phyloP scores from a whole-genome alignment of 2,113 vertebrate genomes.

The Noturus placidus region DNA sequence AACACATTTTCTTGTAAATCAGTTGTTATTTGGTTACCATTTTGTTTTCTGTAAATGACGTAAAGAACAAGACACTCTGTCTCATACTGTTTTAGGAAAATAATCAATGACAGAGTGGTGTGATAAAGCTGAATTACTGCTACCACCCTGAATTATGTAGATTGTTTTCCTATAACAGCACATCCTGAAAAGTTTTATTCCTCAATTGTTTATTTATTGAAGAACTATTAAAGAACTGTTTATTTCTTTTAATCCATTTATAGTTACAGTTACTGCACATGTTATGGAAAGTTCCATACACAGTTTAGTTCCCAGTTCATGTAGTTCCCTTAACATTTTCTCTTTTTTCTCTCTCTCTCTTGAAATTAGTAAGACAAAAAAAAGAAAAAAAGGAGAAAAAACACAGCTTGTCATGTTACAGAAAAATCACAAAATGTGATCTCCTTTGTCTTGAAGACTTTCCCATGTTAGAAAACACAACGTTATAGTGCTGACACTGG shows the following conservation, averaged over 20 bases:
- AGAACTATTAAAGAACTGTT: neutral
- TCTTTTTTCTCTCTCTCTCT: neutral
- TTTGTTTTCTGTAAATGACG: slow-evolving; percentile 5
- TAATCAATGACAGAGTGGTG: neutral
- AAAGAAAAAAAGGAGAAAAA: neutral
- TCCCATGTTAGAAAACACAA: too few species aligned
- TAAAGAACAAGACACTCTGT: neutral
- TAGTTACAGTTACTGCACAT: neutral
- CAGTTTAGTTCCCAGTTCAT: neutral
- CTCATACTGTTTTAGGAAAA: neutral
- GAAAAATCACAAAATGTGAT: too few species aligned
- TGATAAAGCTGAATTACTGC: neutral
- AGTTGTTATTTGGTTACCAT: neutral
- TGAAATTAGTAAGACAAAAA: neutral
- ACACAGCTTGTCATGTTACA: too few species aligned
- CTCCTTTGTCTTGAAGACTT: too few species aligned
- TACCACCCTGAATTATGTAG: neutral
- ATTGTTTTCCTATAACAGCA: neutral
- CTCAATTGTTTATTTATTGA: neutral
- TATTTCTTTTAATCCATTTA: neutral
- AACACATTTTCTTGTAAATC: slow-evolving; percentile 6
- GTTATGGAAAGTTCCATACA: neutral
- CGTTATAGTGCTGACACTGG: neutral
- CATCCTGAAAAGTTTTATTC: neutral
- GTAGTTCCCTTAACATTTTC: neutral